Evolutionary conservation across 37 sponge, comb jelly and placozoan genomes (phyloP), one percentile per base, ranked within the genome.

Genomic region (Geodia barretti): DNA sequence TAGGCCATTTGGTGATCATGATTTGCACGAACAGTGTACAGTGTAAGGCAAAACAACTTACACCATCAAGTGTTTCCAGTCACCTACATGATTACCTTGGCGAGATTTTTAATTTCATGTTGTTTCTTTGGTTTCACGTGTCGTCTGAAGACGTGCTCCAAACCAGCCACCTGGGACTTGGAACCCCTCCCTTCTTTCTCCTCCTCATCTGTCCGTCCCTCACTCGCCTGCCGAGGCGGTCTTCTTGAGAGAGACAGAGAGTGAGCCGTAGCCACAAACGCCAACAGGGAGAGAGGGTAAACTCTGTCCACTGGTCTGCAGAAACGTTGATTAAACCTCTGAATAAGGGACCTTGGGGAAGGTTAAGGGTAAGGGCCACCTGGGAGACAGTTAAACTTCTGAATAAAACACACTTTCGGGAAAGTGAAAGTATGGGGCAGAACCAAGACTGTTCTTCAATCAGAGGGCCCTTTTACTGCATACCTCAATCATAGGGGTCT

Each of bases 121-220:
- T 86, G 86, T 43, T 93, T 93, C 83, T 93, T 93, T 61, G 87
- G 89, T 58, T 86, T 93, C 37, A 93, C 76, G 39, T 86, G 90
- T 25, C 81, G 80, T 34, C 80, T 32, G 32, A 87, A 83, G n/a
- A 75, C 34, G 60, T 84, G 90, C n/a, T 80, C 70, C 32, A 80
- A 30, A 32, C 75, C 75, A 14, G 26, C 39, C 43, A 80, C 71
- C 65, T 80, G 86, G 24, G 26, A 39, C 32, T 4, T 23, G 1
- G 1, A 20, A 21, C 34, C 34, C 69, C 69, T 33, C 33, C 11
- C 69, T 3, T 68, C 32, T 65, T n/a, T 65, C 21, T 41, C 29
- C 20, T 3, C 14, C 38, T 58, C 59, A 39, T 3, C 28, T 11
- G 25, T n/a, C 41, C 28, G 9, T 4, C 38, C 23, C 35, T 34